These are phyloP conservation scores for Phalanger gymnotis DNA, from an alignment of 2,797 vertebrate genomes.

Conservation along the genomic window DNA sequence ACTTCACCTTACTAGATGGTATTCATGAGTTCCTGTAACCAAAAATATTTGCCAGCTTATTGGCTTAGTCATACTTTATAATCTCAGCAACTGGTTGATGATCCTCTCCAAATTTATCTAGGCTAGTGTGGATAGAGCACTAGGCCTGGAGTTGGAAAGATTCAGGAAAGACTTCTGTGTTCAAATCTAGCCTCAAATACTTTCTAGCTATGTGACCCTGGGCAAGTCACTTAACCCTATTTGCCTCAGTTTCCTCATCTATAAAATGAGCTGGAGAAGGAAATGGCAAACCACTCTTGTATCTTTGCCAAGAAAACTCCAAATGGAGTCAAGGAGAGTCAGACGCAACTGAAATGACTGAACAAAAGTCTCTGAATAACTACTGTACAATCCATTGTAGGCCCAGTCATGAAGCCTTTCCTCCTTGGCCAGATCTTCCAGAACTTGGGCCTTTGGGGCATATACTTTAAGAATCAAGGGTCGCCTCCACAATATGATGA, in stretches of 20 bases:
- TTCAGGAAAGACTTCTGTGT: background rate
- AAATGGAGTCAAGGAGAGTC: background rate
- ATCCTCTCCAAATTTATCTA: background rate
- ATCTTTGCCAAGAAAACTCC: background rate
- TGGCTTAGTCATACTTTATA: background rate
- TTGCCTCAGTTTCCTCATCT: background rate
- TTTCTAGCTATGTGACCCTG: background rate
- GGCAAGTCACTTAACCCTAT: background rate
- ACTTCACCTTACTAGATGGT: background rate
- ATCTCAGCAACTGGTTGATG: background rate
- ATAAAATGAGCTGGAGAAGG: background rate
- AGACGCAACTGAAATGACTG: background rate
- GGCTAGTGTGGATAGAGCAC: background rate
- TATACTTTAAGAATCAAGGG: too few species aligned
- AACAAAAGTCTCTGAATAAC: background rate
- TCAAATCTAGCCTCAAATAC: background rate
- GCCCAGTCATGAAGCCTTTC: too few species aligned
- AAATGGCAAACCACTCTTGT: background rate
- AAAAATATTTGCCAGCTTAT: background rate
- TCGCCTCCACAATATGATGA: too few species aligned
- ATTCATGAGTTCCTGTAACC: background rate
- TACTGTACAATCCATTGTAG: too few species aligned
- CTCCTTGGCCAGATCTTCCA: too few species aligned
- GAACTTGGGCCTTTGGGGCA: too few species aligned
- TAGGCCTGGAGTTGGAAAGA: background rate